These are phyloP conservation scores for Bothrops jararaca DNA, from an alignment of 2,113 vertebrate species.

Conservation along the genomic window DNA sequence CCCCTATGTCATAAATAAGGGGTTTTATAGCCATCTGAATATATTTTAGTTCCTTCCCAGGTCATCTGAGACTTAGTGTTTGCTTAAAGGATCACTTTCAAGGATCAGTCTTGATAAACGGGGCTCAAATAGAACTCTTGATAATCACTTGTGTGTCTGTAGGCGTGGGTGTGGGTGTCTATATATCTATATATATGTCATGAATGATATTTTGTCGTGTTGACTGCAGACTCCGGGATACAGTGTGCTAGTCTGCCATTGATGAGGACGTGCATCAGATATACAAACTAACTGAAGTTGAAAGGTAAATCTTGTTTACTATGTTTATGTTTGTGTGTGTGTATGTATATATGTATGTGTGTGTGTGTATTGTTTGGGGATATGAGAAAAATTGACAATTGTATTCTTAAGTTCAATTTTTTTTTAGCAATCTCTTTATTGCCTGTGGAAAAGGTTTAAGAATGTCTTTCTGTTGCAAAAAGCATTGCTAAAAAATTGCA, in stretches of 20 bases:
- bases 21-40: slow-evolving; percentile 40
- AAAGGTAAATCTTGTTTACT: slow-evolving; percentile 68
- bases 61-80: slow-evolving; percentile 65
- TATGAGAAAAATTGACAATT: slow-evolving; percentile 2
- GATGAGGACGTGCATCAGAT: slow-evolving; percentile 50
- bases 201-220: slow-evolving; percentile 42
- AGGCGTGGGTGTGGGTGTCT: slow-evolving; percentile 5
- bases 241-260: slow-evolving; percentile 45
- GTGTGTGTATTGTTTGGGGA: not conserved
- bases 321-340: not conserved
- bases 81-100: slow-evolving; percentile 61
- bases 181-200: slow-evolving; percentile 33
- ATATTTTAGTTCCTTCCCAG: slow-evolving; percentile 64
- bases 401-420: not conserved
- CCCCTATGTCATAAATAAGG: slow-evolving; percentile 60
- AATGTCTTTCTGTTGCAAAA: not conserved
- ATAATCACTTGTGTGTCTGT: slow-evolving; percentile 39
- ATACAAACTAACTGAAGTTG: slow-evolving; percentile 45
- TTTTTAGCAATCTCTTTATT: not conserved
- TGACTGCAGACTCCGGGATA: slow-evolving; percentile 34
- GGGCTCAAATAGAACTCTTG: slow-evolving; percentile 58
- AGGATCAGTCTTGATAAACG: slow-evolving; percentile 56
- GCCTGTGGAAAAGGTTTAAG: not conserved
- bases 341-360: rapidly evolving
- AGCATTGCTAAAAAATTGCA: not conserved